A percentile compares a stretch with the other conserved stretches of the same genome.
phyloP scores from a whole-genome alignment of 2,888 invertebrate species.

The Epinotia demarniana region DNA sequence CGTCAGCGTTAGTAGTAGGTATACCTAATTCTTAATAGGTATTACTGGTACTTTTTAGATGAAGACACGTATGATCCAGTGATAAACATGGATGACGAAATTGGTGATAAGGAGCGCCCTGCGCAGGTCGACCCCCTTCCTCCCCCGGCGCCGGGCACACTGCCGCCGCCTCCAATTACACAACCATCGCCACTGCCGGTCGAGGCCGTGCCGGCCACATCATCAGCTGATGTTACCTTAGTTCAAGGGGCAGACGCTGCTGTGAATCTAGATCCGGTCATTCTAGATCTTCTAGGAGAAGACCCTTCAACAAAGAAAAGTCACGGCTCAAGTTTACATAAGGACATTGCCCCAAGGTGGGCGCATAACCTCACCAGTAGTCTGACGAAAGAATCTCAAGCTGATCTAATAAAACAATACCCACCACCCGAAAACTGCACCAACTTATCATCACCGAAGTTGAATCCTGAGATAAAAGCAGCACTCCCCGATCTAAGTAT shows the following conservation, averaged over 20 bases:
- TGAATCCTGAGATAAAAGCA: background rate
- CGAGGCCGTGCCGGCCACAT: background rate
- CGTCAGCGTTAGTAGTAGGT: background rate
- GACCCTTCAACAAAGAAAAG: background rate
- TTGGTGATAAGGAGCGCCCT: background rate
- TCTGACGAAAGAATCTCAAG: slow-evolving; percentile 5
- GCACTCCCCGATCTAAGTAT: background rate
- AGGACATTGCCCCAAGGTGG: slow-evolving; percentile 1
- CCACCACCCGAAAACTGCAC: background rate
- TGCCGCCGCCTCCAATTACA: no score
- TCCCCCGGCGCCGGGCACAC: no score
- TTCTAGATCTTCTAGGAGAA: background rate
- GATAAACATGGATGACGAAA: background rate
- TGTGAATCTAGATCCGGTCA: no score
- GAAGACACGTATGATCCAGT: slow-evolving; percentile 4
- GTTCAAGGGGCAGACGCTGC: background rate
- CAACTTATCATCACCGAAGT: background rate
- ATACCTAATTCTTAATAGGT: background rate
- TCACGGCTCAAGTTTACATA: background rate
- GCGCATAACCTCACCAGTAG: background rate
- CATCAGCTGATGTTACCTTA: background rate
- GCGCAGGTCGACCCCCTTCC: no score
- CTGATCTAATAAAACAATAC: slow-evolving; percentile 1
- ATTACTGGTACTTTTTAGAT: background rate
- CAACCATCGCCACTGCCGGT: background rate